phyloP scores from a whole-genome alignment of 2,797 vertebrate genomes.

The Macroramphosus scolopax region DNA sequence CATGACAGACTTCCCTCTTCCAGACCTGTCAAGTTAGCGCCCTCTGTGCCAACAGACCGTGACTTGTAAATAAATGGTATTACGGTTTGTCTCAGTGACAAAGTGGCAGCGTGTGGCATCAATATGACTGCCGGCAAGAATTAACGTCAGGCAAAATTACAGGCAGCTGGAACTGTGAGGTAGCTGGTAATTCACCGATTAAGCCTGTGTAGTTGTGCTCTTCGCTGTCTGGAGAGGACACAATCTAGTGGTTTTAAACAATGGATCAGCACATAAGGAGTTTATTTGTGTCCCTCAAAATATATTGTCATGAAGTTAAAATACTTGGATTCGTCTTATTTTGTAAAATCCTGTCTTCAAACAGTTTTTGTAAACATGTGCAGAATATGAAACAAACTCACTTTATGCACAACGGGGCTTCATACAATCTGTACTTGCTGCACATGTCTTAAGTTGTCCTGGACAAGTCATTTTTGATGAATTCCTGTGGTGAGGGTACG shows the following conservation, averaged over 20 bases:
- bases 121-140: conserved; percentile 51
- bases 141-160: conserved; percentile 57
- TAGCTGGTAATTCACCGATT: conserved; percentile 42
- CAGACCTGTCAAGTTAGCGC: conserved; percentile 44
- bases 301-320: no score
- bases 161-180: conserved; percentile 29
- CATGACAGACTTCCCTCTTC: conserved; percentile 38
- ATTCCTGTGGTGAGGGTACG: conserved; percentile 33
- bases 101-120: conserved; percentile 55
- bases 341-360: no score
- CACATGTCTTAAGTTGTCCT: conserved; percentile 27
- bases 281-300: no score
- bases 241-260: conserved; percentile 4
- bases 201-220: conserved; percentile 24
- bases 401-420: background rate
- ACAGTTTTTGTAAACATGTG: no score
- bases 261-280: background rate
- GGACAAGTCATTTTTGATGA: conserved; percentile 19
- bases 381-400: no score
- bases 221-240: background rate
- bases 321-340: no score
- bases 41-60: conserved; percentile 36
- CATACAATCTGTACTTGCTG: conserved; percentile 13
- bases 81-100: conserved; percentile 47
- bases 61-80: conserved; percentile 62